A percentile compares a stretch with the other conserved stretches of the same genome.
Conservation (phyloP, 2,888 invertebrate genomes). For the Clistopyga incitator region DNA sequence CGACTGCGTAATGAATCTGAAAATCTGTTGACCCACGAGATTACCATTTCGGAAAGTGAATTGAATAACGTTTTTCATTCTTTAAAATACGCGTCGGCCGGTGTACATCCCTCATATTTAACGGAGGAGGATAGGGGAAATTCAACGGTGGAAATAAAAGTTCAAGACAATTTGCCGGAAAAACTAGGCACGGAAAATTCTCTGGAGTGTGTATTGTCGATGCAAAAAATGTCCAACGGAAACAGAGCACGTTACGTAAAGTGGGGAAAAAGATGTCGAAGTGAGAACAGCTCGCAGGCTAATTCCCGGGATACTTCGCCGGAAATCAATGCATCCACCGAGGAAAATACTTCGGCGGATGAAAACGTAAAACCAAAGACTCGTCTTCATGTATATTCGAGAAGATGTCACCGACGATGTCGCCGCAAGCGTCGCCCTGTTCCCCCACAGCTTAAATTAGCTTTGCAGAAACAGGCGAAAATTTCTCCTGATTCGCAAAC, state of each 20-base stretch:
- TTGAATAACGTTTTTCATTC: not conserved
- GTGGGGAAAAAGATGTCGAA: not conserved
- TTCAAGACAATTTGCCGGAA: not conserved
- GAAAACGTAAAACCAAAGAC: conserved; percentile 2
- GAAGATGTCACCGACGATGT: not conserved
- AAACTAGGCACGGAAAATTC: not conserved
- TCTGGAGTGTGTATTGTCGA: conserved; percentile 25
- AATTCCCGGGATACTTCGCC: not conserved
- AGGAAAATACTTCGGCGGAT: conserved; percentile 3
- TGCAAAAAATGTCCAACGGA: conserved; percentile 27
- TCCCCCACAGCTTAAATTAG: too few species aligned
- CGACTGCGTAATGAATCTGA: not conserved
- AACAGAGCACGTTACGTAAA: conserved; percentile 10
- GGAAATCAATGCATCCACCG: not conserved
- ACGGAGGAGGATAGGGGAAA: not conserved
- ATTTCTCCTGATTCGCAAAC: not conserved
- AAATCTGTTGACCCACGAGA: not conserved
- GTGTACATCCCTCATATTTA: not conserved
- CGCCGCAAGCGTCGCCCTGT: not conserved
- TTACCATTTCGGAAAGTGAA: not conserved
- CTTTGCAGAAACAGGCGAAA: not conserved
- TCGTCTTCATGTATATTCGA: not conserved
- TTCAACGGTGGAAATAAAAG: not conserved
- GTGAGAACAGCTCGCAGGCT: not conserved
- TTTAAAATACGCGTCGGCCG: not conserved